Base-by-base conservation (phyloP, 1,140 invertebrate species). In the Ceratoteleas bidentatus region DNA sequence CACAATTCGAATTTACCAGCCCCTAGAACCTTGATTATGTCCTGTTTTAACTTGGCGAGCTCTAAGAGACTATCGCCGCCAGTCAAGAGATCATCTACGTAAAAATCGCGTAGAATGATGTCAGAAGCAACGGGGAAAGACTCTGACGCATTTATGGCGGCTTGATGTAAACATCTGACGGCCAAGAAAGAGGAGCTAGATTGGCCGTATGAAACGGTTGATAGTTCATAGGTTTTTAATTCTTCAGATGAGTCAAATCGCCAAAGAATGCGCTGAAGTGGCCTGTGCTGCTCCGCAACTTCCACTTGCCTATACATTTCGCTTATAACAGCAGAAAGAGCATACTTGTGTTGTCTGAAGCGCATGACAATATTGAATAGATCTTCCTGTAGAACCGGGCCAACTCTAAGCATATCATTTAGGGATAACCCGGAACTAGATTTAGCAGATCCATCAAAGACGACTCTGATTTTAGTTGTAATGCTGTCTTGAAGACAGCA, bases 1-100 rank as follows among this genome's bases (percentile, higher is more conserved):
- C 81, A 50, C 5, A 89, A 53, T 14, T 62, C 16, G 65, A 90
- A 89, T 7, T 83, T 78, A 11, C 87, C 88, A 13, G 56, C 14
- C 32, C 32, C 34, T 7, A 87, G 34, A 36, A 87, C 15, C 34
- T 77, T 50, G 0, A 76, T 83, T 24, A 89, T 24, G 34, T 85
- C 62, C 4, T 77, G 34, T 3, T 47, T 5, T 0, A 61, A 2
- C 7, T 11, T 4, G 34, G 2, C 2, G 2, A 53, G 5, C 11
- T 32, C 50, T 33, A 33, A 16, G 3, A 33, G 4, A 2, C 4
- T 33, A 6, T 53, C 50, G 3, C 6, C 50, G 2, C 50, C 50
- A 1, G 16, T 53, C 5, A 53, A 11, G 2, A 53, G n/a, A 11
- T 53, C 50, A 11, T 53, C 50, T 5, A 53, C 50, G 10, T 53